A percentile compares a stretch with the other conserved stretches of the same genome.
Conservation (phyloP, 2,888 invertebrate genomes). For the Alloscopus bannaensis region DNA sequence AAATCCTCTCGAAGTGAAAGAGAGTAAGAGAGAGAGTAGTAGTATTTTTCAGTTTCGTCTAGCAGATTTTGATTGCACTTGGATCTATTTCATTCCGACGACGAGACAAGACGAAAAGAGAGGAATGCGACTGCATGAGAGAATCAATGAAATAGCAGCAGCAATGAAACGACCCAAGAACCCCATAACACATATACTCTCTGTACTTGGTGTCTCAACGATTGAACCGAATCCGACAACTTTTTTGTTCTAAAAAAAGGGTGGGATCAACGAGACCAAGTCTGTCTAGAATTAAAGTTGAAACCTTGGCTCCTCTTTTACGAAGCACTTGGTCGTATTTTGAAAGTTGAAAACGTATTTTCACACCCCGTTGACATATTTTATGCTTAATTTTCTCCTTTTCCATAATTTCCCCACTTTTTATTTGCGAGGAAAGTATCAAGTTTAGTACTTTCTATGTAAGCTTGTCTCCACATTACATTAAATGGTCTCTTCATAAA, state of each 20-base stretch:
- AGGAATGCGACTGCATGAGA: slow-evolving; percentile 9
- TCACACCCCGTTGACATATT: too few relatives aligned
- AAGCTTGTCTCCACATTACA: too few relatives aligned
- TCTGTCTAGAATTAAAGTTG: slow-evolving; percentile 45
- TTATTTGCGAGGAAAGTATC: too few relatives aligned
- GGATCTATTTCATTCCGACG: neutral
- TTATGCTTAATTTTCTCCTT: too few relatives aligned
- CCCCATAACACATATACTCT: neutral
- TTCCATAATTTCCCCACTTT: too few relatives aligned
- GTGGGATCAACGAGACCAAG: too few relatives aligned
- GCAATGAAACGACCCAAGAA: slow-evolving; percentile 3
- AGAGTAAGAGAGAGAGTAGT: slow-evolving; percentile 24
- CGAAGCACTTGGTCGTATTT: too few relatives aligned
- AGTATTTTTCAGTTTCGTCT: slow-evolving; percentile 49
- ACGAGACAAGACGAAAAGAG: neutral
- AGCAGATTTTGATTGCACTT: slow-evolving; percentile 1
- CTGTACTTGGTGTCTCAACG: neutral
- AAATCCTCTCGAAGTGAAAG: slow-evolving; percentile 1
- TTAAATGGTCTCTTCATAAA: too few relatives aligned
- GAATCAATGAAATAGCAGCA: slow-evolving; percentile 22
- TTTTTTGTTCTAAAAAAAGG: too few relatives aligned
- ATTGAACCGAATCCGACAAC: too few relatives aligned
- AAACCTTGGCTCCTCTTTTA: slow-evolving; percentile 39
- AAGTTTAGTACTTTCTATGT: too few relatives aligned
- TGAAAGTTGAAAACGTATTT: too few relatives aligned